A percentile compares a stretch with the other conserved stretches of the same genome.
phyloP scores from a whole-genome alignment of 2,888 invertebrate genomes.

The Argyresthia goedartella region DNA sequence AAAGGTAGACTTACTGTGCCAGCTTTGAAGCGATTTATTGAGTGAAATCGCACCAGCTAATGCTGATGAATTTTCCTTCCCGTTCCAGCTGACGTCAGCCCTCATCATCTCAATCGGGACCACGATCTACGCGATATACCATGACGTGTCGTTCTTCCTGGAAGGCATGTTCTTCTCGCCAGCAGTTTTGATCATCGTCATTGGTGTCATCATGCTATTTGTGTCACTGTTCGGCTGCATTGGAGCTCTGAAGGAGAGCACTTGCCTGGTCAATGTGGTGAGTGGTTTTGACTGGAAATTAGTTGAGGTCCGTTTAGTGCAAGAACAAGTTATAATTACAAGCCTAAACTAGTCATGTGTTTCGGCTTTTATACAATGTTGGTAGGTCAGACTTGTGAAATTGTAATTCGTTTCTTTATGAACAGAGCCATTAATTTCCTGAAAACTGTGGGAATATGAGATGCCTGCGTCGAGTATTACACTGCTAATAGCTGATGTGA shows the following conservation, averaged over 20 bases:
- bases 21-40: too few relatives aligned
- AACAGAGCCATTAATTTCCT: too few relatives aligned
- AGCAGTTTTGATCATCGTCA: slow-evolving; percentile 84
- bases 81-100: slow-evolving; percentile 78
- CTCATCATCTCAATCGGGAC: slow-evolving; percentile 80
- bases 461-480: too few relatives aligned
- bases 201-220: slow-evolving; percentile 86
- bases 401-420: too few relatives aligned
- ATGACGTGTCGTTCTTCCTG: slow-evolving; percentile 82
- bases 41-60: too few relatives aligned
- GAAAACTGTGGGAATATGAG: too few relatives aligned
- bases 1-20: too few relatives aligned
- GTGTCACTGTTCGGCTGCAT: slow-evolving; percentile 93
- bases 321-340: too few relatives aligned
- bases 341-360: too few relatives aligned
- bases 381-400: neutral
- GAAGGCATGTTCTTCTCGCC: slow-evolving; percentile 84
- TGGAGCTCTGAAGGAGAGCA: slow-evolving; percentile 90
- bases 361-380: too few relatives aligned
- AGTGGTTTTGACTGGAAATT: slow-evolving; percentile 23
- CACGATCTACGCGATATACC: slow-evolving; percentile 78
- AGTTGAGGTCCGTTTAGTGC: neutral
- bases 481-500: too few relatives aligned
- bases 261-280: slow-evolving; percentile 86
- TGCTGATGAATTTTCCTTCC: too few relatives aligned